These are phyloP conservation scores for Phalacrocorax pelagicus DNA, from an alignment of 2,113 vertebrate species.

Conservation along the genomic window DNA sequence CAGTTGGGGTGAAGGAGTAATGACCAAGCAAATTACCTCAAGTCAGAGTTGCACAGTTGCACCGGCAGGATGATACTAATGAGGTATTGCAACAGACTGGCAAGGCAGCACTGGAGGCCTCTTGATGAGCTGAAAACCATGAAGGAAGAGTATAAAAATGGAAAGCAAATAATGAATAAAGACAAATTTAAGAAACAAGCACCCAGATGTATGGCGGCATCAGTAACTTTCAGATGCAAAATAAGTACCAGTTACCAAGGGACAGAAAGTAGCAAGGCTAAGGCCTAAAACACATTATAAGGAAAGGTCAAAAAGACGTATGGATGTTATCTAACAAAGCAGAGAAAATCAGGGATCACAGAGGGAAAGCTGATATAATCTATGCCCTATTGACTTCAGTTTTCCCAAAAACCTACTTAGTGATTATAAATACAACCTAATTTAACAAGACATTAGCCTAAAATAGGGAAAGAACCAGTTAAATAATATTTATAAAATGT, in stretches of 20 bases:
- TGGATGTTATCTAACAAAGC: not conserved
- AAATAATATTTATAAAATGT: not conserved
- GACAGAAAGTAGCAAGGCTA: not conserved
- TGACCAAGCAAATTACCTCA: not conserved
- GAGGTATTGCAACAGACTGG: not conserved
- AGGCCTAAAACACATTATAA: not conserved
- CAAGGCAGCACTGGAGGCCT: not conserved
- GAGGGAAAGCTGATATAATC: not conserved
- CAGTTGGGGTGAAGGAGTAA: not conserved
- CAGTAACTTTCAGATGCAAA: not conserved
- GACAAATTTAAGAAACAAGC: not conserved
- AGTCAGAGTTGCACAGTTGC: not conserved
- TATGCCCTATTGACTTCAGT: not conserved
- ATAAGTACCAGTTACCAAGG: not conserved
- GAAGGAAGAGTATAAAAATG: not conserved
- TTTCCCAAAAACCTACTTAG: not conserved
- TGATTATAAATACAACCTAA: not conserved
- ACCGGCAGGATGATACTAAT: not conserved
- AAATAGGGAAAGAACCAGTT: not conserved
- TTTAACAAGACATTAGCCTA: not conserved
- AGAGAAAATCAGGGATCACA: not conserved
- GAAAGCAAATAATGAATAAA: not conserved
- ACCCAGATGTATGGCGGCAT: not conserved
- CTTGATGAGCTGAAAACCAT: not conserved
- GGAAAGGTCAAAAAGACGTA: not conserved